Conservation (phyloP, 2,797 vertebrate genomes). For the Discoglossus pictus region DNA sequence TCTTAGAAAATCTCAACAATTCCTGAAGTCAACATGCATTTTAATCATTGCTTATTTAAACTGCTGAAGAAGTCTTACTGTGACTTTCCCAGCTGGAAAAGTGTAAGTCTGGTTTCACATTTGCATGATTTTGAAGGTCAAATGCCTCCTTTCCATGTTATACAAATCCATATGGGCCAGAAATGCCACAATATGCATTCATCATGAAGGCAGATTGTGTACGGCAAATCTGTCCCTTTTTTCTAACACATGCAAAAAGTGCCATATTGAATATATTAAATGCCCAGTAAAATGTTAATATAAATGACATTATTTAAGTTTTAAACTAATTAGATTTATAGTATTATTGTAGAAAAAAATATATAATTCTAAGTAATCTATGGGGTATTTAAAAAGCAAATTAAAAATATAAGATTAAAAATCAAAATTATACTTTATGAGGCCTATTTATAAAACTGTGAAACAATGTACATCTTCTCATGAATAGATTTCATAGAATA, state of each 20-base stretch:
- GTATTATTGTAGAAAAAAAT: no score
- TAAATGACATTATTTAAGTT: no score
- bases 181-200: conserved; percentile 85
- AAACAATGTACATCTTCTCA: no score
- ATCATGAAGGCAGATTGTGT: conserved; percentile 80
- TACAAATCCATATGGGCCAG: conserved; percentile 80
- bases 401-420: no score
- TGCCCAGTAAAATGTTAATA: no score
- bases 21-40: conserved; percentile 67
- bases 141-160: conserved; percentile 79
- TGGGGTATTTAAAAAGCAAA: no score
- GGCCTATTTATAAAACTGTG: no score
- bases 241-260: conserved; percentile 70
- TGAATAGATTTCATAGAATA: no score
- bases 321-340: no score
- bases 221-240: conserved; percentile 79
- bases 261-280: conserved; percentile 23
- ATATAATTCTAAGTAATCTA: no score
- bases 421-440: no score
- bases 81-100: conserved; percentile 73
- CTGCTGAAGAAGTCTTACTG: conserved; percentile 64
- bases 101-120: conserved; percentile 73
- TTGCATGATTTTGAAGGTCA: conserved; percentile 82
- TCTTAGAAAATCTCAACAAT: conserved; percentile 57
- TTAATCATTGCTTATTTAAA: conserved; percentile 70